phyloP scores from a whole-genome alignment of 2,888 invertebrate genomes.

The Bruchidius siliquastri region DNA sequence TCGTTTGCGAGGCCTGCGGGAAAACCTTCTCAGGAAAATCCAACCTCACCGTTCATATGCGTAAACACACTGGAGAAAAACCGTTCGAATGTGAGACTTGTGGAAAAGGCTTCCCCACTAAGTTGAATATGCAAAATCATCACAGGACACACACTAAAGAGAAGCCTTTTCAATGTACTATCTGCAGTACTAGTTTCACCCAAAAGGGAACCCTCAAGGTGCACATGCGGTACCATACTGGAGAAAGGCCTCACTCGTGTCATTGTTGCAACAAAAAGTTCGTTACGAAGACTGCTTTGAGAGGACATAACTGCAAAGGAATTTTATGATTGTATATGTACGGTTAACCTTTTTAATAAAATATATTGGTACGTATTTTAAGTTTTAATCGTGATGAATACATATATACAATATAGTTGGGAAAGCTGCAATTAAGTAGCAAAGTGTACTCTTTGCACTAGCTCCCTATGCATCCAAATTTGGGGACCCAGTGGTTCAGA shows the following conservation, averaged over 20 bases:
- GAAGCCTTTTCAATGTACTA: constrained; percentile 31
- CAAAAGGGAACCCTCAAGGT: constrained; percentile 49
- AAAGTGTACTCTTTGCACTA: too few relatives aligned
- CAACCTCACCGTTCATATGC: constrained; percentile 49
- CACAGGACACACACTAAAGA: constrained; percentile 51
- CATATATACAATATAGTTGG: too few relatives aligned
- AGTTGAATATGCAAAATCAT: constrained; percentile 32
- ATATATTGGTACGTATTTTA: too few relatives aligned
- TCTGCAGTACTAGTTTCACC: constrained; percentile 51
- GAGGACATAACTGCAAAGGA: constrained; percentile 16
- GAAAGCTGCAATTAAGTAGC: too few relatives aligned
- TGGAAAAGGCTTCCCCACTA: constrained; percentile 31
- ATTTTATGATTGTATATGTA: constrained; percentile 6
- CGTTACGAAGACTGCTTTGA: constrained; percentile 29
- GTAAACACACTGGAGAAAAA: constrained; percentile 46
- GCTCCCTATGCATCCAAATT: too few relatives aligned
- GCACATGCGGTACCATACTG: constrained; percentile 25
- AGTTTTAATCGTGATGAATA: too few relatives aligned
- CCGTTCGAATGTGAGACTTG: constrained; percentile 50
- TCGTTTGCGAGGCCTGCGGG: constrained; percentile 44
- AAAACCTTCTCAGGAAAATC: constrained; percentile 53
- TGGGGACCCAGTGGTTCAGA: too few relatives aligned
- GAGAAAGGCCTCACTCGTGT: constrained; percentile 41
- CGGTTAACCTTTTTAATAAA: neutral
- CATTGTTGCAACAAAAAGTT: constrained; percentile 26